Evolutionary conservation across 2,888 invertebrate genomes (phyloP), one percentile per base, ranked within the genome.

Genomic region (Linyphia triangularis): DNA sequence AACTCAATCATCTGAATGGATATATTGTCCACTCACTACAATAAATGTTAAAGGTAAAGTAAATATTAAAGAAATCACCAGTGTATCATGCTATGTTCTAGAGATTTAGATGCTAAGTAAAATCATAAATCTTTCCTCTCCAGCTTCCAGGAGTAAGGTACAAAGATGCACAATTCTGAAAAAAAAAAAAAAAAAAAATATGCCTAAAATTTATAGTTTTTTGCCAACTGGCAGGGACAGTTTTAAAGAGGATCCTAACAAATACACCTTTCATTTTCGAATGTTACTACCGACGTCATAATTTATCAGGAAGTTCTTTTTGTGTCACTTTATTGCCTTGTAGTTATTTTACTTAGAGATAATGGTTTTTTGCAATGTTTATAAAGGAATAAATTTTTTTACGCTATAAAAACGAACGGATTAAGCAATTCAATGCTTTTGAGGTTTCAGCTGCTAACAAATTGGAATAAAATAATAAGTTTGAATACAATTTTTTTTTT

Each of bases 161-260:
- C 67, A 61, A 61, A n/a, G n/a, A 3, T 19, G 19, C 2, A 2
- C 13, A 16, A 10, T 43, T 43, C 9, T 19, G n/a, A n/a, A n/a
- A n/a, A n/a, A n/a, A n/a, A n/a, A n/a, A 13, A 24, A 26, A 24
- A 13, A 26, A 22, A 10, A n/a, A 33, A 37, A 7, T 33, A 67
- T 67, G 30, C 33, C n/a, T 22, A 16, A 22, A 33, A 67, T 67
- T 67, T 67, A 67, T 67, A n/a, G 67, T 63, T 63, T 26, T 63
- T 26, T 26, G 26, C 63, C 63, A 26, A 13, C 63, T 26, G 63
- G 0, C 13, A 13, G 5, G 0, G 22, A 19, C 63, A 51, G 51
- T 51, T 51, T 51, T 16, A 51, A 51, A 7, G 9, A 19, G 13
- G 57, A 19, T 57, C 22, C 16, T n/a, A 57, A 57, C 57, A 57